A percentile compares a stretch with the other conserved stretches of the same genome.
Evolutionary conservation across 2,113 vertebrate genomes (phyloP).

Genomic region (Rhodinocichla rosea): DNA sequence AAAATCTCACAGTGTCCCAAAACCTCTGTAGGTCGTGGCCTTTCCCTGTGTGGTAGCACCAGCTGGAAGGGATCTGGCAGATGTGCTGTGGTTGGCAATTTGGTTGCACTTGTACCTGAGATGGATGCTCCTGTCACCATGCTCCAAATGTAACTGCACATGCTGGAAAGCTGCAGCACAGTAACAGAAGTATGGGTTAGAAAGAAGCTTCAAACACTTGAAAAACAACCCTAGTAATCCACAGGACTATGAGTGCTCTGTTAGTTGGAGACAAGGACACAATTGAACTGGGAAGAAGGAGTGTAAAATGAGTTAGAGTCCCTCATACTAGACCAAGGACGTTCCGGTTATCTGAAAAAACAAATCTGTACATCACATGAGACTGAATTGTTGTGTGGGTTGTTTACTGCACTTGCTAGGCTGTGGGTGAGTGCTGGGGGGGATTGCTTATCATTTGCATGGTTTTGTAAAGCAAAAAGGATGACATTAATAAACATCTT

Average conservation of each 20-base stretch:
- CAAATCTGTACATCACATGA: neutral
- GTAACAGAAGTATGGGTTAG: neutral
- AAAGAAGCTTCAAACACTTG: neutral
- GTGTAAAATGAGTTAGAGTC: neutral
- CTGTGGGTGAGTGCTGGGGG: neutral
- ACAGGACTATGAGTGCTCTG: neutral
- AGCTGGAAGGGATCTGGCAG: neutral
- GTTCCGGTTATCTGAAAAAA: neutral
- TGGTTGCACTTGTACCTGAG: neutral
- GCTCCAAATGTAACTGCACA: neutral
- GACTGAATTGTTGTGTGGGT: neutral
- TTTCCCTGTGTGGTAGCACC: neutral
- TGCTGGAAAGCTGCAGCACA: neutral
- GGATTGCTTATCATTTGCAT: neutral
- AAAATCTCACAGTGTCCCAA: neutral
- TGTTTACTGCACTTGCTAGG: neutral
- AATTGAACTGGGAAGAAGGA: neutral
- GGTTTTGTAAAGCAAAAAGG: neutral
- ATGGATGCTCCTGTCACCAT: neutral
- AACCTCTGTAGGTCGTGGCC: rapidly evolving
- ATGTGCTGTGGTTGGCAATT: neutral
- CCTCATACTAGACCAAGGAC: neutral
- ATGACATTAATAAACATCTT: neutral
- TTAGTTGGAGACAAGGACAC: neutral
- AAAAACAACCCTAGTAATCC: neutral